Percentiles rank a stretch among this genome's conserved stretches.
Evolutionary conservation across 2,797 vertebrate species (phyloP).

Genomic region (Enteromius paludinosus): DNA sequence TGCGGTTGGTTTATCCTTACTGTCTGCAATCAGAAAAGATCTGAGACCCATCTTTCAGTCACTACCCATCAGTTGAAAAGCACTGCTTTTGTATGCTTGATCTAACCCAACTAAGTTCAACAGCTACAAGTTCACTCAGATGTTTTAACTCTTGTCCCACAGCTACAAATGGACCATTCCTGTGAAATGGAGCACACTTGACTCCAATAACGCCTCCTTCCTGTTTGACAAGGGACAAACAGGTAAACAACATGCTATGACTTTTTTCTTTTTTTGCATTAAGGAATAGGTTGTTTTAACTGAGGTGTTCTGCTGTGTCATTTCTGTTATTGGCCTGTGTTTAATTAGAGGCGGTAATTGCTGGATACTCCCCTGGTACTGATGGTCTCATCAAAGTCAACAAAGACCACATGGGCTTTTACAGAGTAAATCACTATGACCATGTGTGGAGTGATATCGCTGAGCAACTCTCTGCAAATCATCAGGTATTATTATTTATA

Average conservation of each 20-base stretch:
- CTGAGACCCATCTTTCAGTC: neutral
- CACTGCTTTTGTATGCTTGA: neutral
- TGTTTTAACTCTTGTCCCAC: slow-evolving; percentile 56
- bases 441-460: slow-evolving; percentile 79
- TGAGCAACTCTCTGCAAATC: slow-evolving; percentile 66
- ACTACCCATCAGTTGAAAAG: neutral
- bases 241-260: slow-evolving; percentile 74
- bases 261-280: neutral
- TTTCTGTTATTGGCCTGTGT: slow-evolving; percentile 6
- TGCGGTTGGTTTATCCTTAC: neutral
- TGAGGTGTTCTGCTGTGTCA: neutral
- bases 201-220: slow-evolving; percentile 26
- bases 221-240: slow-evolving; percentile 75
- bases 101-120: neutral
- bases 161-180: slow-evolving; percentile 97
- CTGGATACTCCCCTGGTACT: slow-evolving; percentile 49
- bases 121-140: neutral
- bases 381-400: slow-evolving; percentile 83
- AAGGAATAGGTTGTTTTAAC: neutral
- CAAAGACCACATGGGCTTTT: slow-evolving; percentile 84
- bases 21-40: neutral
- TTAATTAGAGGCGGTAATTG: slow-evolving; percentile 66
- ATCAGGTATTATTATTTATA: slow-evolving; percentile 69
- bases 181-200: slow-evolving; percentile 77
- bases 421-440: slow-evolving; percentile 86